A percentile compares a stretch with the other conserved stretches of the same genome.
phyloP scores from a whole-genome alignment of 2,797 vertebrate species.

The Thaleichthys pacificus region DNA sequence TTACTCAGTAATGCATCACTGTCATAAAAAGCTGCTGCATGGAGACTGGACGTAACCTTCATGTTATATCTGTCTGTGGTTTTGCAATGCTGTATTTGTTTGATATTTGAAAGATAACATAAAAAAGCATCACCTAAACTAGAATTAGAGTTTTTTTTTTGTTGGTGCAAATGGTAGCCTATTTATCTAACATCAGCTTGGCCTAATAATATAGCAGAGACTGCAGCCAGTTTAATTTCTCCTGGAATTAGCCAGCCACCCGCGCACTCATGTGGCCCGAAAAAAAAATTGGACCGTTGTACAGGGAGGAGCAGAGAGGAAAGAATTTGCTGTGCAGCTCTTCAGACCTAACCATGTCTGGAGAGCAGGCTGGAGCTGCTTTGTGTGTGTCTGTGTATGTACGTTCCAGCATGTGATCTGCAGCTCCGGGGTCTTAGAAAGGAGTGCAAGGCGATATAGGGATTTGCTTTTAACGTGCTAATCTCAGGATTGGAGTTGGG shows the following conservation, averaged over 20 bases:
- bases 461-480: slow-evolving; percentile 40
- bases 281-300: slow-evolving; percentile 61
- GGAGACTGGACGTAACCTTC: slow-evolving; percentile 2
- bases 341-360: slow-evolving; percentile 64
- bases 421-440: slow-evolving; percentile 41
- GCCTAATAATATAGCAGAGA: not conserved
- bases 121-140: not conserved
- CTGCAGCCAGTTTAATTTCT: not conserved
- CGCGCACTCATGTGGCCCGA: slow-evolving; percentile 44
- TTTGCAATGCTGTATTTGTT: slow-evolving; percentile 1
- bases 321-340: slow-evolving; percentile 62
- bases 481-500: slow-evolving; percentile 30
- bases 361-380: slow-evolving; percentile 41
- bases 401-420: slow-evolving; percentile 41
- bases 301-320: slow-evolving; percentile 59
- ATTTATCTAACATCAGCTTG: slow-evolving; percentile 29
- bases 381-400: slow-evolving; percentile 20
- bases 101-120: not conserved
- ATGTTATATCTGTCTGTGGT: not conserved
- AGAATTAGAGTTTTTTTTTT: not conserved
- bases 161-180: not conserved
- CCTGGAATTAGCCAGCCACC: slow-evolving; percentile 38
- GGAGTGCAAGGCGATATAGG: slow-evolving; percentile 25
- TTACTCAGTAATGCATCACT: slow-evolving; percentile 17
- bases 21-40: slow-evolving; percentile 1